Evolutionary conservation across 2,888 invertebrate species (phyloP), one percentile per base, ranked within the genome.

Genomic region (Aphrophora alni): DNA sequence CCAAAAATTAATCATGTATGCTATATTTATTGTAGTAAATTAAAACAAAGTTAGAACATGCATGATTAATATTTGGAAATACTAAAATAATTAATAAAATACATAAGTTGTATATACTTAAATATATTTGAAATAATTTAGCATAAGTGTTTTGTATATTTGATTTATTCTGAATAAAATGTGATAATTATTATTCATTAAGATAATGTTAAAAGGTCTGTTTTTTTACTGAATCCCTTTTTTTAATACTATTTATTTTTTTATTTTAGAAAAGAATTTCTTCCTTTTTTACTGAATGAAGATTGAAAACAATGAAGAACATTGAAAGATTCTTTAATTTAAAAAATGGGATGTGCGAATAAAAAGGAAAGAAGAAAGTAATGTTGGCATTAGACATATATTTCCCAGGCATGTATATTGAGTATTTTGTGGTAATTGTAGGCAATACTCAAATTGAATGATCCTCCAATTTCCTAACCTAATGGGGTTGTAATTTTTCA

Each of bases 151-250:
- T 77, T 77, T 77, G 77, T 77, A 77, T 77, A 77, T 77, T 77
- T 77, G 77, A 77, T 77, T 77, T 70, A 77, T 38, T 77, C 77
- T 77, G 38, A 77, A 38, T 77, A 77, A 77, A 77, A 77, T 77
- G 77, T 77, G 77, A 77, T 77, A 77, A 59, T 59, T 59, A 59
- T 59, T 59, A 59, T 59, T 59, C 59, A 59, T 21, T 44, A 59
- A 59, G 4, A 59, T 21, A 21, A 21, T n/a, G 1, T 59, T 4
- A 33, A 44, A 44, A 14, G 14, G 44, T 21, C 0, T n/a, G n/a
- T 21, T 59, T 33, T 33, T 59, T 59, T 59, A 59, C 21, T 59
- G 21, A 59, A 44, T 59, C 12, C 59, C 59, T 21, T 21, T 59
- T 44, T 2, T 14, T 33, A 4, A 33, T 14, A 44, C n/a, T n/a